Base-by-base conservation (phyloP, 53 echinoderm and acorn worm species). In the Astropecten irregularis region DNA sequence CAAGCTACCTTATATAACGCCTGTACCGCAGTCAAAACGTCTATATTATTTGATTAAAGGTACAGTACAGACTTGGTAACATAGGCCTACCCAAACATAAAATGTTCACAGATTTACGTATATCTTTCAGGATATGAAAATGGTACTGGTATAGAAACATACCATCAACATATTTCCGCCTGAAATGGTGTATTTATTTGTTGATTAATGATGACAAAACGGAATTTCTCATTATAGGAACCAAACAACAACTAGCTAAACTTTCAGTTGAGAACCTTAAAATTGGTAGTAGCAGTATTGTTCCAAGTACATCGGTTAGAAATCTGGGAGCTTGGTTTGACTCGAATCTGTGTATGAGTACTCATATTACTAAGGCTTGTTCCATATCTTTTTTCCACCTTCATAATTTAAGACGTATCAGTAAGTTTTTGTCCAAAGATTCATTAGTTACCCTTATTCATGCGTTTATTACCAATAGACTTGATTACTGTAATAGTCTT, bases 191-290 rank as follows among this genome's bases (percentile, higher is more conserved):
- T n/a, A n/a, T n/a, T n/a, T n/a, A n/a, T n/a, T n/a, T 71, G 9
- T 49, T 49, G 31, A 49, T 71, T 31, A 71, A 49, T 28, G 50
- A 46, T 49, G 71, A 71, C 49, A 71, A 71, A 71, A 71, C 71
- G 47, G 71, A 40, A 47, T 71, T 48, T 71, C 50, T 69, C 20
- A 39, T 69, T 5, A 36, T 33, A 28, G 66, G 66, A 33, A 66
- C 32, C 32, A 66, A 66, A 66, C 31, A 66, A 31, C 44, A 44
- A 44, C 13, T 44, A 44, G 44, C 44, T 44, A 44, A 44, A 13
- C 44, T 44, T 44, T 51, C 51, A 51, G 51, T 51, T 9, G 51
- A 51, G 0, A 51, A 51, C 51, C 51, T 51, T 51, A 51, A 51
- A 58, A 58, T 58, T 58, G 58, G 58, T 3, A 57, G 26, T 58